phyloP scores from a whole-genome alignment of 2,113 vertebrate genomes.

The Pristiophorus japonicus region DNA sequence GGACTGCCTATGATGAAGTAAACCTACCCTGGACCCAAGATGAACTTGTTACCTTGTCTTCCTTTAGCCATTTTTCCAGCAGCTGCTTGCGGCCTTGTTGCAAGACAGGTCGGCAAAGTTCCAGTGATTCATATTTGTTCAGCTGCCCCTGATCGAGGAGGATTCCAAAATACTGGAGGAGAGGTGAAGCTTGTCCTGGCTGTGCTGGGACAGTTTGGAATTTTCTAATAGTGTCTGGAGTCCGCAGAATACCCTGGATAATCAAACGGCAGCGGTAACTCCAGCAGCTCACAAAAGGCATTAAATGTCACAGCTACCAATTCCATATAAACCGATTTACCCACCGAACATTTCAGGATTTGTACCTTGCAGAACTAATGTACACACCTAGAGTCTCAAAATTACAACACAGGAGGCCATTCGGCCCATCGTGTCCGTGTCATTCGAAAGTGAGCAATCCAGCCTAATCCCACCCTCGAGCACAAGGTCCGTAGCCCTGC shows the following conservation, averaged over 20 bases:
- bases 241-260: slow-evolving; percentile 73
- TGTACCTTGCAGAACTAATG: not conserved
- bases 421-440: too few species aligned
- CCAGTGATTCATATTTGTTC: slow-evolving; percentile 83
- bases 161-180: slow-evolving; percentile 87
- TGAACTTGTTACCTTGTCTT: slow-evolving; percentile 70
- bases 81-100: slow-evolving; percentile 85
- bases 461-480: too few species aligned
- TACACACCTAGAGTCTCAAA: too few species aligned
- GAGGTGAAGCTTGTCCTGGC: slow-evolving; percentile 77
- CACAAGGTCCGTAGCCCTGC: too few species aligned
- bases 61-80: slow-evolving; percentile 88
- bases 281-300: too few species aligned
- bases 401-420: too few species aligned
- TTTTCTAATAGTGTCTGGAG: slow-evolving; percentile 77
- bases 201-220: slow-evolving; percentile 82
- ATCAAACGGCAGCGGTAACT: not conserved
- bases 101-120: slow-evolving; percentile 79
- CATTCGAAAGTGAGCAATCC: too few species aligned
- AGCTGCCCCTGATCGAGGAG: slow-evolving; percentile 84
- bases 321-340: not conserved
- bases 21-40: too few species aligned
- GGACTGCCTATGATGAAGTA: too few species aligned
- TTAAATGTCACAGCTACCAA: not conserved
- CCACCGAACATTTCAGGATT: not conserved